Base-by-base conservation (phyloP, 37 sponge, comb jelly and placozoan genomes). In the Tethya wilhelma region DNA sequence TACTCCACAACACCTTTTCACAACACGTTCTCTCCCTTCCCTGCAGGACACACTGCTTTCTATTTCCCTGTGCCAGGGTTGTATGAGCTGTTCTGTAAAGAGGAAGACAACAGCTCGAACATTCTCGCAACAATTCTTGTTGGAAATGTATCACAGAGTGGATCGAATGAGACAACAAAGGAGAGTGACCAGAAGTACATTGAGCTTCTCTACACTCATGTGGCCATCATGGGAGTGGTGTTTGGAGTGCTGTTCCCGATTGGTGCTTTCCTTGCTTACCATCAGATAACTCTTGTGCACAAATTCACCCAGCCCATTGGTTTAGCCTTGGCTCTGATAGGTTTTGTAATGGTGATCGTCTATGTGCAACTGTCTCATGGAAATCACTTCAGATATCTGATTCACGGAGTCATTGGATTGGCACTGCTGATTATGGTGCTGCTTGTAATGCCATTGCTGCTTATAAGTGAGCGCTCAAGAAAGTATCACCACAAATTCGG, bases 231-330 rank as follows among this genome's bases (percentile, higher is more conserved):
- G 88, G 69, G 39, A 23, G 14, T 60, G 20, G n/a, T 65, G 1
- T 81, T 88, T 41, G 88, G 77, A 22, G 45, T 81, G 4, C 22
- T 88, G 1, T 59, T 88, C 3, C 88, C 88, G 11, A 39, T 88
- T 9, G 88, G 81, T 25, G 88, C 71, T 1, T 75, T 81, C 28
- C 70, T 88, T 26, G 72, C 75, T 23, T n/a, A 68, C 46, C 34
- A 43, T 29, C 20, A 69, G 37, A 59, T 37, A 12, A 31, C 20
- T 8, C 30, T 81, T 19, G 64, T 55, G 26, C 81, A 88, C 59
- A 75, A 56, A 72, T 44, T 88, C 12, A 32, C 77, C 39, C 88
- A 76, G 36, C 77, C 72, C 1, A 22, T 68, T 0, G 62, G 63
- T 8, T 4, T 75, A 19, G 4, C 69, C 38, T 57, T 76, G 9